Conservation (phyloP, 2,888 invertebrate genomes). For the Megaustenia siamemsis region DNA sequence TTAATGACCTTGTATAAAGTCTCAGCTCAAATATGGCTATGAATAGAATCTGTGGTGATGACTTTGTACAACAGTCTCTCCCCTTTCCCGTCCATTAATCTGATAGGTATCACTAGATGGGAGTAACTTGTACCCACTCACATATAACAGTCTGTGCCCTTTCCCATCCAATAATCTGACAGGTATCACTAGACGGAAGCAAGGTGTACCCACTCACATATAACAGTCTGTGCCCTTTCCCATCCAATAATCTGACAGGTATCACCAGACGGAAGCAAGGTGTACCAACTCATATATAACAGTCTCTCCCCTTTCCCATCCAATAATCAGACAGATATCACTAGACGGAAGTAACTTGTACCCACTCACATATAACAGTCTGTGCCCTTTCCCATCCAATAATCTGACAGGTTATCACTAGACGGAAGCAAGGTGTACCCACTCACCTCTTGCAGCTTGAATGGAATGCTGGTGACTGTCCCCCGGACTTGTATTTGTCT, state of each 20-base stretch:
- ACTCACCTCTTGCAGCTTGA: constrained; percentile 75
- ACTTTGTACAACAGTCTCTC: no score
- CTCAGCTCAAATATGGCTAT: no score
- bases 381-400: neutral
- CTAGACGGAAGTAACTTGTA: neutral
- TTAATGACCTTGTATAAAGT: no score
- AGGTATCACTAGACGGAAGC: neutral
- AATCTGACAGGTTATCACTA: neutral
- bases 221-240: neutral
- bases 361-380: neutral
- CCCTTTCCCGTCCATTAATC: no score
- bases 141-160: no score
- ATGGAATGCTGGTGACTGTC: constrained; percentile 74
- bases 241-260: neutral
- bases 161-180: no score
- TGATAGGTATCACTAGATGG: neutral
- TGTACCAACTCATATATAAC: neutral
- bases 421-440: neutral
- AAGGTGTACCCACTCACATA: neutral
- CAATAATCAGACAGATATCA: neutral
- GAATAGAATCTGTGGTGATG: no score
- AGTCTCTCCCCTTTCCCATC: neutral
- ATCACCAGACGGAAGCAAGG: neutral
- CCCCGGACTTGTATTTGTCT: constrained; percentile 75
- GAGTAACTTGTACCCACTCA: neutral